Conservation (phyloP, 2,113 vertebrate species). For the Phylloscopus whistleri region DNA sequence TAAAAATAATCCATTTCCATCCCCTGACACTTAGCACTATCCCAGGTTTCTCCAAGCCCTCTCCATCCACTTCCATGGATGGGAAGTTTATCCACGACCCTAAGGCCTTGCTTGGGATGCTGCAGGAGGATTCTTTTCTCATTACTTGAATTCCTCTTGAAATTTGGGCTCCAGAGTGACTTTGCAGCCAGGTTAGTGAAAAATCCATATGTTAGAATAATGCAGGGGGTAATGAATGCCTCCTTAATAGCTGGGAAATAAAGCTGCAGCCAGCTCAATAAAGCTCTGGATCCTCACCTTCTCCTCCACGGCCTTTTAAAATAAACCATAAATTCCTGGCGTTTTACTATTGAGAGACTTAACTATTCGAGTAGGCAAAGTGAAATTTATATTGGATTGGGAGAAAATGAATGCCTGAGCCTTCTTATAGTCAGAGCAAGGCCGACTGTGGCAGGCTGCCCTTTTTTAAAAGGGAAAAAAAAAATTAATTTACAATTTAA, state of each 20-base stretch:
- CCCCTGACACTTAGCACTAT: neutral
- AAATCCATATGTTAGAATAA: constrained; percentile 48
- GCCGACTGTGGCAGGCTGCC: neutral
- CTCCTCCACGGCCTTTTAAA: constrained; percentile 23
- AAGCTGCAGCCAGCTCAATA: constrained; percentile 28
- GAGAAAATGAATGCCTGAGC: neutral
- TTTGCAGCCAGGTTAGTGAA: constrained; percentile 34
- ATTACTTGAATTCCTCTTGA: neutral
- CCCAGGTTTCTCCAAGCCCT: neutral
- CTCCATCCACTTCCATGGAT: neutral
- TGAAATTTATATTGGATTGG: neutral
- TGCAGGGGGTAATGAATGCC: constrained; percentile 14
- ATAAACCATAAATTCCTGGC: constrained; percentile 38
- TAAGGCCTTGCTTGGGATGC: neutral
- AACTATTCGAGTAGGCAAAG: constrained; percentile 4
- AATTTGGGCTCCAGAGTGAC: neutral
- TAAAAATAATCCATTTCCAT: too few species aligned
- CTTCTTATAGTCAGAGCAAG: neutral
- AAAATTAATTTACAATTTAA: neutral
- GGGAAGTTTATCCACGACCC: neutral
- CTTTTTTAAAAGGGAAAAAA: neutral
- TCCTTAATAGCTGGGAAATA: constrained; percentile 48
- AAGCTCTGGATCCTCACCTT: constrained; percentile 19
- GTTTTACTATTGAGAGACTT: constrained; percentile 37
- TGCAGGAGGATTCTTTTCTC: neutral